phyloP scores from a whole-genome alignment of 1,140 invertebrate genomes.

The Drosophila kikkawai region DNA sequence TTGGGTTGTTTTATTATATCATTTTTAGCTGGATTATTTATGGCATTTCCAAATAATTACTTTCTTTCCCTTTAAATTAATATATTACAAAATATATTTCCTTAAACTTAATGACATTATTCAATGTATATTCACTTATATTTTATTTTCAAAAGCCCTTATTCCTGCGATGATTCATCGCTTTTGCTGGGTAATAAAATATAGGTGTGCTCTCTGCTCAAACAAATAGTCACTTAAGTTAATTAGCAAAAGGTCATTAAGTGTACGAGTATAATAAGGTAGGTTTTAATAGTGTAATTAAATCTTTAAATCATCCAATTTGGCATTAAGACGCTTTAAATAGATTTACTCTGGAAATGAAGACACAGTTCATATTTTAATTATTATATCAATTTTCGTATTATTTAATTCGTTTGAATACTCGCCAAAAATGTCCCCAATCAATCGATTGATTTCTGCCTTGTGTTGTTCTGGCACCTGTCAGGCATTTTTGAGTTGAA shows the following conservation, averaged over 20 bases:
- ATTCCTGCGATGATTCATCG: constrained; percentile 21
- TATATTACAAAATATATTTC: neutral
- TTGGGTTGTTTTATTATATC: neutral
- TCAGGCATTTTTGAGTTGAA: constrained; percentile 14
- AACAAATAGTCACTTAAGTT: constrained; percentile 23
- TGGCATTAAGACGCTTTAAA: neutral
- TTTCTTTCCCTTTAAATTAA: neutral
- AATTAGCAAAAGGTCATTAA: constrained; percentile 25
- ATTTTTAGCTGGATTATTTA: neutral
- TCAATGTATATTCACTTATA: constrained; percentile 11
- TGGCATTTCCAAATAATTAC: neutral
- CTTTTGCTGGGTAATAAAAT: constrained; percentile 26
- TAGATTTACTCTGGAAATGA: neutral
- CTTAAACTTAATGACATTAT: constrained; percentile 10
- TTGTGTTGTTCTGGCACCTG: constrained; percentile 24
- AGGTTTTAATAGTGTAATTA: constrained; percentile 6
- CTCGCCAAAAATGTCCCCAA: constrained; percentile 10
- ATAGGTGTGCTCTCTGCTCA: constrained; percentile 13
- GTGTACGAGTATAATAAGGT: constrained; percentile 5
- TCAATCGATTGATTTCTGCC: constrained; percentile 54
- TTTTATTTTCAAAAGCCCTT: neutral
- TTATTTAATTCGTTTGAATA: neutral
- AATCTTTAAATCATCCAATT: constrained; percentile 4
- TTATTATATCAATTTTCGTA: neutral
- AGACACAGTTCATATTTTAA: neutral